Evolutionary conservation across 92 coral and sea anemone genomes (phyloP).

Genomic region (Porites evermanni): DNA sequence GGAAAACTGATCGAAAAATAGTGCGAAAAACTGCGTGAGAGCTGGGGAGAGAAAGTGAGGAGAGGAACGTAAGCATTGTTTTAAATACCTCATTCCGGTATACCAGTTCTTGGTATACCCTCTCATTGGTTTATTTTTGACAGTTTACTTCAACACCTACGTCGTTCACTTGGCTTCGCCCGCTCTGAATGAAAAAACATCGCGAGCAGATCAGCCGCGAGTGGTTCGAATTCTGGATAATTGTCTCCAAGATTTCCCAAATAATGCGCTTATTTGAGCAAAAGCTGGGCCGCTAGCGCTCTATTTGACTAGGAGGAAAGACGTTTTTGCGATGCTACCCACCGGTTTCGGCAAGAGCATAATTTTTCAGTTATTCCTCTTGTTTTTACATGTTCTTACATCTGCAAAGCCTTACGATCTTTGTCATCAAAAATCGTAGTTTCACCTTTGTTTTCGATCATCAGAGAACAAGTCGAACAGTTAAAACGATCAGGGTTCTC

Average conservation of each 20-base stretch:
- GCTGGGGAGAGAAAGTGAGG: too few relatives aligned
- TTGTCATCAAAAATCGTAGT: neutral
- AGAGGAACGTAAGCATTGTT: too few relatives aligned
- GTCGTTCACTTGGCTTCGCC: neutral
- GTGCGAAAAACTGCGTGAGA: too few relatives aligned
- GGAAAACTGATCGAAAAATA: too few relatives aligned
- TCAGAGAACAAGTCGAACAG: slow-evolving; percentile 15
- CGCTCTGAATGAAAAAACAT: neutral
- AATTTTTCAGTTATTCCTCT: neutral
- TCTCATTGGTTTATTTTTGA: neutral
- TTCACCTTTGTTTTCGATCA: slow-evolving; percentile 2
- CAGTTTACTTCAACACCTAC: neutral
- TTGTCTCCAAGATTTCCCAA: neutral
- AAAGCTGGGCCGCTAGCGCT: neutral
- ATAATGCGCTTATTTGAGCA: neutral
- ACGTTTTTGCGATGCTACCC: neutral
- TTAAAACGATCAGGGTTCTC: neutral
- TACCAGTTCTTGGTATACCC: too few relatives aligned
- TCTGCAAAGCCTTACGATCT: neutral
- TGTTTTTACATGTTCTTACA: too few relatives aligned
- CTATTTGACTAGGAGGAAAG: neutral
- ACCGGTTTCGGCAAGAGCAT: neutral
- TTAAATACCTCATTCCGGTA: too few relatives aligned
- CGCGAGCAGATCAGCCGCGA: too few relatives aligned
- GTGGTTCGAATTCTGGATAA: neutral